These are phyloP conservation scores for Drosophila pruinosa DNA, from an alignment of 1,140 invertebrate genomes.

Conservation along the genomic window DNA sequence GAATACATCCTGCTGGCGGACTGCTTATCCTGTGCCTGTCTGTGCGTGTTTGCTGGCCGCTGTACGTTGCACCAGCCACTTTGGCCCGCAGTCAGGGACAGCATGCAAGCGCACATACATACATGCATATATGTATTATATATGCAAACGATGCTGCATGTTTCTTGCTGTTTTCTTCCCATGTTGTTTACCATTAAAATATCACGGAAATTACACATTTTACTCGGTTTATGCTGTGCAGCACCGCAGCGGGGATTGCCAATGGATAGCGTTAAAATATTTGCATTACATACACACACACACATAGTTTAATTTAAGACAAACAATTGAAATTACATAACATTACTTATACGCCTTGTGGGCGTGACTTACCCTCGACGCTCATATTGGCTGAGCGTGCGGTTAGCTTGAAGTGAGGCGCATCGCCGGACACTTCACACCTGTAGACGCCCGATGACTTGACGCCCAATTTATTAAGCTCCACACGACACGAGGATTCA, in stretches of 20 bases:
- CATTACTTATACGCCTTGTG: slow-evolving; percentile 48
- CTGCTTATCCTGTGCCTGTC: slow-evolving; percentile 57
- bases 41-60: slow-evolving; percentile 59
- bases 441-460: slow-evolving; percentile 85
- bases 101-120: not conserved
- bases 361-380: slow-evolving; percentile 84
- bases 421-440: slow-evolving; percentile 86
- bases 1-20: slow-evolving; percentile 54
- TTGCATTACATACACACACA: slow-evolving; percentile 40
- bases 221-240: slow-evolving; percentile 76
- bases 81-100: slow-evolving; percentile 36
- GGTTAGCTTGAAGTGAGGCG: slow-evolving; percentile 85
- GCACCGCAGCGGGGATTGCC: slow-evolving; percentile 33
- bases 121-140: slow-evolving; percentile 24
- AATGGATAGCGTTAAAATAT: slow-evolving; percentile 50
- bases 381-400: slow-evolving; percentile 85
- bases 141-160: slow-evolving; percentile 60
- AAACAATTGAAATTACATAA: slow-evolving; percentile 71
- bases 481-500: slow-evolving; percentile 83
- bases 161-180: slow-evolving; percentile 63
- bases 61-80: slow-evolving; percentile 59
- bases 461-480: slow-evolving; percentile 84
- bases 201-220: slow-evolving; percentile 82
- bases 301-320: slow-evolving; percentile 58
- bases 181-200: slow-evolving; percentile 80